phyloP scores from a whole-genome alignment of 2,888 invertebrate genomes.

The Sesamia inferens region DNA sequence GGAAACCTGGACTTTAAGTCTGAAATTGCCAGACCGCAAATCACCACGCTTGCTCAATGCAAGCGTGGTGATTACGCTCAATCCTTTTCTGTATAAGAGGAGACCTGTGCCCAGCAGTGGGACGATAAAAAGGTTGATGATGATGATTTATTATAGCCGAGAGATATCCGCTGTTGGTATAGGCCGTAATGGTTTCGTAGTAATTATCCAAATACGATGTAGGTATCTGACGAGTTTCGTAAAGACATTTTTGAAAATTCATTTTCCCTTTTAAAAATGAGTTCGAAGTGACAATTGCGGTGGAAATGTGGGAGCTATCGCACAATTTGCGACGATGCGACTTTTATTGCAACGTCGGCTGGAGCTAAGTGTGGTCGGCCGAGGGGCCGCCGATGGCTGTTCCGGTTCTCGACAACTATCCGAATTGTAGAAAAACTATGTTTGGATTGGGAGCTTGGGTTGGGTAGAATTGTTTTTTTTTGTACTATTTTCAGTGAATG shows the following conservation, averaged over 20 bases:
- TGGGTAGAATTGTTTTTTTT: neutral
- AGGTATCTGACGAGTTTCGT: too few species aligned
- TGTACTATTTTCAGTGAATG: neutral
- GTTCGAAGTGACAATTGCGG: constrained; percentile 36
- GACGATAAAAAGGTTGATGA: too few species aligned
- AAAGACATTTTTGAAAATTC: neutral
- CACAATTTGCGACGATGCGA: constrained; percentile 48
- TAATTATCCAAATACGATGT: constrained; percentile 22
- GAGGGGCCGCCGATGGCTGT: constrained; percentile 23
- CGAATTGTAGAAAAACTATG: constrained; percentile 28
- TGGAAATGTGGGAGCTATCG: constrained; percentile 42
- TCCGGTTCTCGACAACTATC: constrained; percentile 45
- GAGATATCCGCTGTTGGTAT: neutral
- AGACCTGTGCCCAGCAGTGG: too few species aligned
- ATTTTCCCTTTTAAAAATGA: constrained; percentile 37
- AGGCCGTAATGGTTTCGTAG: neutral
- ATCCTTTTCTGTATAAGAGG: too few species aligned
- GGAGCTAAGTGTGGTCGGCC: constrained; percentile 50
- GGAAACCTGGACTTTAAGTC: too few species aligned
- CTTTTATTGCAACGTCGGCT: constrained; percentile 60
- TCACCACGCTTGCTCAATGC: too few species aligned
- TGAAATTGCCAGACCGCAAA: too few species aligned
- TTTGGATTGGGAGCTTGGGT: neutral
- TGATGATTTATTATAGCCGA: neutral
- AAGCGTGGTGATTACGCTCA: too few species aligned